These are phyloP conservation scores for Cynopterus sphinx DNA, from an alignment of 2,797 vertebrate species.

Conservation along the genomic window DNA sequence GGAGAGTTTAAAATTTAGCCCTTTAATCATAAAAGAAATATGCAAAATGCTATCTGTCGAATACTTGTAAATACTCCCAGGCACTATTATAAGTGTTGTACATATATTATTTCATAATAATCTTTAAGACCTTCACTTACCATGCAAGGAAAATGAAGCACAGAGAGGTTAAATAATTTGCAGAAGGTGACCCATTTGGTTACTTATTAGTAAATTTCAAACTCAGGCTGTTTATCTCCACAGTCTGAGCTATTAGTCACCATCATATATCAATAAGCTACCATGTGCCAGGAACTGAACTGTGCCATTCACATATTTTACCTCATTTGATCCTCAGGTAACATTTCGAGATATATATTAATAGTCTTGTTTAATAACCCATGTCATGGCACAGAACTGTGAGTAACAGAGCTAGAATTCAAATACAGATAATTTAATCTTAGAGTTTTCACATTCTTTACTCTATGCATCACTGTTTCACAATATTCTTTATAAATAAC, in stretches of 20 bases:
- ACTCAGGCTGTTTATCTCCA: background rate
- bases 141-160: background rate
- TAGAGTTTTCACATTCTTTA: background rate
- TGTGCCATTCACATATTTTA: background rate
- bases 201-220: constrained; percentile 1
- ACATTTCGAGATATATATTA: background rate
- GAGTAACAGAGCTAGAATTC: background rate
- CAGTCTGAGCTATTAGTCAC: background rate
- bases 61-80: background rate
- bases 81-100: background rate
- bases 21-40: constrained; percentile 33
- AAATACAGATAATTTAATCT: constrained; percentile 9
- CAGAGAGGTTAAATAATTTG: background rate
- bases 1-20: constrained; percentile 33
- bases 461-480: background rate
- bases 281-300: background rate
- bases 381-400: background rate
- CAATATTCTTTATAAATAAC: constrained; percentile 26
- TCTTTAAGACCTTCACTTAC: background rate
- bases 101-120: background rate
- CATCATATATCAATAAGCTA: background rate
- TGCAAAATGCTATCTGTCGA: background rate
- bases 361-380: background rate
- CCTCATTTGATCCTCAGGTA: constrained; percentile 8
- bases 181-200: background rate